Evolutionary conservation across 2,888 invertebrate genomes (phyloP).

Genomic region (Drosophila mayaguana): DNA sequence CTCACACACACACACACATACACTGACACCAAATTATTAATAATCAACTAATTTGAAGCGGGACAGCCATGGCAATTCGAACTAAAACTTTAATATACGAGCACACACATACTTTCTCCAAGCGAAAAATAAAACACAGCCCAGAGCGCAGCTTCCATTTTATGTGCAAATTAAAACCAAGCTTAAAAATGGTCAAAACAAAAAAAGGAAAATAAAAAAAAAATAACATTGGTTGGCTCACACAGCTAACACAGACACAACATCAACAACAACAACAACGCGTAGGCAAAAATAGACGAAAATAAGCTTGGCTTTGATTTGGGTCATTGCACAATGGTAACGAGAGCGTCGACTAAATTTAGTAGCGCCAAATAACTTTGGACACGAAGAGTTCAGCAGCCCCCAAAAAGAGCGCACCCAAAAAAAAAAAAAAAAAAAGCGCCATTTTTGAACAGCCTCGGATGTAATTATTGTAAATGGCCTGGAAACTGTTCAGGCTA

Average conservation of each 20-base stretch:
- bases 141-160: conserved; percentile 53
- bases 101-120: conserved; percentile 64
- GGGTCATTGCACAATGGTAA: conserved; percentile 81
- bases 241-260: background rate
- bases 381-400: conserved; percentile 41
- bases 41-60: conserved; percentile 37
- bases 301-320: conserved; percentile 69
- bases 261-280: conserved; percentile 11
- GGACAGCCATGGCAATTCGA: conserved; percentile 15
- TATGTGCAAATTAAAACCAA: conserved; percentile 69
- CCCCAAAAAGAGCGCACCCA: conserved; percentile 19
- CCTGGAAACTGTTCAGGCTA: conserved; percentile 52
- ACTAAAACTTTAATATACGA: conserved; percentile 35
- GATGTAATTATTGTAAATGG: conserved; percentile 60
- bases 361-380: conserved; percentile 58
- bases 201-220: no score
- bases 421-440: conserved; percentile 6
- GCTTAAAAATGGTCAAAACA: conserved; percentile 22
- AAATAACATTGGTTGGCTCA: conserved; percentile 5
- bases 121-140: conserved; percentile 1
- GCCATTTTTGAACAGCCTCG: conserved; percentile 30
- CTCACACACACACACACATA: conserved; percentile 43
- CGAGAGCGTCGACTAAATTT: conserved; percentile 70
- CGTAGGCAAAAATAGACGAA: conserved; percentile 29
- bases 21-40: conserved; percentile 49